Conservation (phyloP, 2,888 invertebrate genomes). For the Sinopyrophorus schimmeli region DNA sequence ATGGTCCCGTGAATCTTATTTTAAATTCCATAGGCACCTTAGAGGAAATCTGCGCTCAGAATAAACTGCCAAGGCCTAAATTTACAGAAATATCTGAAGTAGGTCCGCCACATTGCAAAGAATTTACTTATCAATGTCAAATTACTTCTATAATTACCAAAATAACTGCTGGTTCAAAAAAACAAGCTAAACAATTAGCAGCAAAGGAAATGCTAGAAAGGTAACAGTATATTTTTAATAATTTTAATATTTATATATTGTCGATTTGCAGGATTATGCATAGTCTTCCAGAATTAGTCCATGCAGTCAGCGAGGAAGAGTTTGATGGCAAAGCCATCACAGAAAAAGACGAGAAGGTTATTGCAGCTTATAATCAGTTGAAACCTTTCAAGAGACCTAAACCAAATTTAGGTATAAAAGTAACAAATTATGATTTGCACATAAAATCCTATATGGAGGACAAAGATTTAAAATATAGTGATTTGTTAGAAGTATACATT, state of each 20-base stretch:
- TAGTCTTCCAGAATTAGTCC: slow-evolving; percentile 38
- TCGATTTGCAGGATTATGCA: slow-evolving; percentile 36
- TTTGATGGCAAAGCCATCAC: slow-evolving; percentile 29
- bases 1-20: slow-evolving; percentile 31
- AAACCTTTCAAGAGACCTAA: slow-evolving; percentile 11
- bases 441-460: slow-evolving; percentile 42
- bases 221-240: slow-evolving; percentile 31
- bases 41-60: slow-evolving; percentile 55
- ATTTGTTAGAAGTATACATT: no score
- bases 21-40: slow-evolving; percentile 42
- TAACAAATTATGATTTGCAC: slow-evolving; percentile 41
- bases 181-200: slow-evolving; percentile 66
- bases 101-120: slow-evolving; percentile 68
- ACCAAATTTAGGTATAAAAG: slow-evolving; percentile 25
- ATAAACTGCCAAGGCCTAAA: slow-evolving; percentile 58
- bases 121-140: slow-evolving; percentile 63
- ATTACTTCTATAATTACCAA: slow-evolving; percentile 60
- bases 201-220: slow-evolving; percentile 57
- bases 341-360: slow-evolving; percentile 15
- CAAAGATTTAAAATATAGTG: no score
- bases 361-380: slow-evolving; percentile 6
- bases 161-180: slow-evolving; percentile 65
- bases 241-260: neutral
- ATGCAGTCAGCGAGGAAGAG: slow-evolving; percentile 21
- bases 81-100: slow-evolving; percentile 64